Evolutionary conservation across 2,888 invertebrate genomes (phyloP).

Genomic region (Netelia melanura): DNA sequence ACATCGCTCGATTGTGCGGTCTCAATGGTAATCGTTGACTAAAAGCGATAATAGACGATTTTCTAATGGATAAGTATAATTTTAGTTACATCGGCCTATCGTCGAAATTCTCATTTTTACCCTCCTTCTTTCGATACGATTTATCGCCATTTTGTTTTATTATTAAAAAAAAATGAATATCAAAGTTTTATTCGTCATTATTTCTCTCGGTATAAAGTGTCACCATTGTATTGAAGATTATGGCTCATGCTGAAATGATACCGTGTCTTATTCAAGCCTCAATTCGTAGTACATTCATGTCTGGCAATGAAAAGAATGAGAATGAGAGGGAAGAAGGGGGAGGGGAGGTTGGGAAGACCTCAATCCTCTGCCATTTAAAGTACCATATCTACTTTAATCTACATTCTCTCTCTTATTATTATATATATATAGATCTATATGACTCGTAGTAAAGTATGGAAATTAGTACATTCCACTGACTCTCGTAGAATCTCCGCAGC

Average conservation of each 20-base stretch:
- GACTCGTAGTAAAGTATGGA: conserved; percentile 37
- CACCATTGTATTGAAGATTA: too few relatives aligned
- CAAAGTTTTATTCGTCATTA: too few relatives aligned
- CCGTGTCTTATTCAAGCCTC: too few relatives aligned
- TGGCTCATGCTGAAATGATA: too few relatives aligned
- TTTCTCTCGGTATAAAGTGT: too few relatives aligned
- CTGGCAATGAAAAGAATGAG: background rate
- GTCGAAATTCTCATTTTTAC: too few relatives aligned
- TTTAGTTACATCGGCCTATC: too few relatives aligned
- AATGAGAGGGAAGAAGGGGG: too few relatives aligned
- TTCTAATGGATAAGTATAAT: background rate
- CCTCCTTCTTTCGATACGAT: too few relatives aligned
- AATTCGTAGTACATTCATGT: background rate
- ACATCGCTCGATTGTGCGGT: conserved; percentile 65
- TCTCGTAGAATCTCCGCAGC: conserved; percentile 49
- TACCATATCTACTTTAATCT: conserved; percentile 38
- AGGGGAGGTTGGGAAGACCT: background rate
- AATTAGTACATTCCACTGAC: conserved; percentile 53
- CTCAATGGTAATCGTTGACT: conserved; percentile 27
- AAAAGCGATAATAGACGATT: background rate
- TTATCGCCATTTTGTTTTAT: too few relatives aligned
- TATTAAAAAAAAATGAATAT: too few relatives aligned
- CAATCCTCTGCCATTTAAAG: background rate
- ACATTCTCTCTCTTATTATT: conserved; percentile 18
- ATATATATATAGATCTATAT: background rate